phyloP scores from a whole-genome alignment of 1,140 invertebrate species.

The Drosophila setifemur region DNA sequence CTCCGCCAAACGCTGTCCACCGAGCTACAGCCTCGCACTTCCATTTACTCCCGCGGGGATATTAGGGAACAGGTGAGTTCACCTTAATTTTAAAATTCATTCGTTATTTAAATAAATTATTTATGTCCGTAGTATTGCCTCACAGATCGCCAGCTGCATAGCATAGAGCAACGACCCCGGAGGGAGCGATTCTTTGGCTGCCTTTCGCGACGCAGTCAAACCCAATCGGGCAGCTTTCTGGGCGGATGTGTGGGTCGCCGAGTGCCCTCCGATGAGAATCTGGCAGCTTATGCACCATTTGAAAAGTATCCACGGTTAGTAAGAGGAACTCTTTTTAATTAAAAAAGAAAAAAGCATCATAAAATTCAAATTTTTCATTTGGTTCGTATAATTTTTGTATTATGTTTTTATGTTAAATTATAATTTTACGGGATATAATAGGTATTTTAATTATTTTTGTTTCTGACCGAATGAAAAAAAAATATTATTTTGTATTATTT shows the following conservation, averaged over 20 bases:
- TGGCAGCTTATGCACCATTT: slow-evolving; percentile 89
- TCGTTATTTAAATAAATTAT: background rate
- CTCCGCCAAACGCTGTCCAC: slow-evolving; percentile 84
- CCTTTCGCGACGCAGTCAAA: slow-evolving; percentile 84
- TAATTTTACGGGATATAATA: no score
- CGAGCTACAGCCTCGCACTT: slow-evolving; percentile 84
- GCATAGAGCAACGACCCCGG: slow-evolving; percentile 90
- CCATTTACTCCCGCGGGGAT: slow-evolving; percentile 94
- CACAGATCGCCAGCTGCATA: slow-evolving; percentile 93
- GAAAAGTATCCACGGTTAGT: slow-evolving; percentile 86
- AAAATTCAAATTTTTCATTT: no score
- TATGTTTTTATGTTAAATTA: no score
- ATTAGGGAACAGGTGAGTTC: slow-evolving; percentile 86
- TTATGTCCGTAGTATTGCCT: slow-evolving; percentile 91
- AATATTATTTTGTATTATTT: no score
- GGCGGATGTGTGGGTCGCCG: slow-evolving; percentile 92
- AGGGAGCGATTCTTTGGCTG: slow-evolving; percentile 92
- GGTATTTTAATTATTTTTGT: no score
- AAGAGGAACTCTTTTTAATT: no score
- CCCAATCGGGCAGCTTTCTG: slow-evolving; percentile 84
- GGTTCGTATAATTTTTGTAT: no score
- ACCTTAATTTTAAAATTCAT: background rate
- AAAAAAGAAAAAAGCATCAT: no score
- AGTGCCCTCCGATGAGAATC: slow-evolving; percentile 93
- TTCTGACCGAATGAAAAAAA: no score